Conservation (phyloP, 1,140 invertebrate genomes). For the Belonocnema kinseyi region DNA sequence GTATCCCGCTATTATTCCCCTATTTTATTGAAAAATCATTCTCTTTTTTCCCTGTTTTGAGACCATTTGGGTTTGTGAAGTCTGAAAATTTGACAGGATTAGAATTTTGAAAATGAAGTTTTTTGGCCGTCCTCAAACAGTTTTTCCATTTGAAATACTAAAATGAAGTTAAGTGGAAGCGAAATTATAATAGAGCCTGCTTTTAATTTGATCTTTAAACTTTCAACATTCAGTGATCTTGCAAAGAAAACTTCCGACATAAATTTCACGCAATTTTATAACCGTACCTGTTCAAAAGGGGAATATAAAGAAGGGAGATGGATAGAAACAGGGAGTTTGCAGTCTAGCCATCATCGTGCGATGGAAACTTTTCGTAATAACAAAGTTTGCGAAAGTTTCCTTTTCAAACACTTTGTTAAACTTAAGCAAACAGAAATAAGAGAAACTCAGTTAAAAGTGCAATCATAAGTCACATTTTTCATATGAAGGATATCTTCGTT, state of each 20-base stretch:
- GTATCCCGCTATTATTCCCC: too few relatives aligned
- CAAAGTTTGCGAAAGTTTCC: constrained; percentile 14
- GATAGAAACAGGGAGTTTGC: constrained; percentile 9
- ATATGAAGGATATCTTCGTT: background rate
- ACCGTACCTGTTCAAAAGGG: background rate
- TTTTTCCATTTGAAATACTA: background rate
- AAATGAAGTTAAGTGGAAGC: background rate
- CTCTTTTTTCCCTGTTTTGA: too few relatives aligned
- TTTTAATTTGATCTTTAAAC: constrained; percentile 16
- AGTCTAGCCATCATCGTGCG: constrained; percentile 30
- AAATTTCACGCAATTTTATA: constrained; percentile 25
- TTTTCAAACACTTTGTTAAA: constrained; percentile 12
- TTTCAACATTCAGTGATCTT: background rate
- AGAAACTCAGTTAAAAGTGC: background rate
- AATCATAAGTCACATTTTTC: background rate
- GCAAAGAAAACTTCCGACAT: constrained; percentile 3
- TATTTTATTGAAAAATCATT: too few relatives aligned
- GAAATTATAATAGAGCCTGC: background rate
- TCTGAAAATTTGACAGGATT: too few relatives aligned
- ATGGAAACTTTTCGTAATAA: constrained; percentile 28
- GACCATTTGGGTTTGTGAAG: too few relatives aligned
- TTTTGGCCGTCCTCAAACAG: too few relatives aligned
- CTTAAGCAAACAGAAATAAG: constrained; percentile 25
- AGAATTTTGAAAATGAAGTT: too few relatives aligned
- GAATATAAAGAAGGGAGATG: background rate